These are phyloP conservation scores for Catagonus wagneri DNA, from an alignment of 2,113 vertebrate species.

Conservation along the genomic window DNA sequence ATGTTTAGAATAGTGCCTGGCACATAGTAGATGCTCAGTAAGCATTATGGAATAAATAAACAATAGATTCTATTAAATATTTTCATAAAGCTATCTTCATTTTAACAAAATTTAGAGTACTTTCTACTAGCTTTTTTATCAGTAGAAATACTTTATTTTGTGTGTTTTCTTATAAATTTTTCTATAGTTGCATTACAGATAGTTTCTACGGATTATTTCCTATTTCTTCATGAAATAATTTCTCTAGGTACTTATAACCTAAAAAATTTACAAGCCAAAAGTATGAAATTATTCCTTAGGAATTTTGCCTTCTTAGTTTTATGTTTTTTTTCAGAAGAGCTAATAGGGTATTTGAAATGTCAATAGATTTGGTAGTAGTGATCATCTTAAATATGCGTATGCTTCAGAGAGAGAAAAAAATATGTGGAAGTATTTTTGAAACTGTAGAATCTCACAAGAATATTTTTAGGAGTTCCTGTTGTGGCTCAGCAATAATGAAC, in stretches of 20 bases:
- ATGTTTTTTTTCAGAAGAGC: not conserved
- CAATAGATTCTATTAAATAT: not conserved
- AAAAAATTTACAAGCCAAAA: not conserved
- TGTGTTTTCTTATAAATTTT: slow-evolving; percentile 9
- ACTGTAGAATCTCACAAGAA: not conserved
- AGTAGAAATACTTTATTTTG: not conserved
- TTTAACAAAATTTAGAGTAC: slow-evolving; percentile 33
- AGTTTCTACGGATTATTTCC: slow-evolving; percentile 13
- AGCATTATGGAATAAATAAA: not conserved
- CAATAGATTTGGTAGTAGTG: not conserved
- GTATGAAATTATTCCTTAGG: slow-evolving; percentile 27
- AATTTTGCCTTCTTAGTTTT: slow-evolving; percentile 11
- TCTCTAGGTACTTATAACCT: not conserved
- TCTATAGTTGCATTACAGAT: not conserved
- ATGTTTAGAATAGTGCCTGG: not conserved
- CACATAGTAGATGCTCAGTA: not conserved
- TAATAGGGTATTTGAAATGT: not conserved
- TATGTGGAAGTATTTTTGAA: slow-evolving; percentile 36
- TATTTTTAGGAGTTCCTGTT: not conserved
- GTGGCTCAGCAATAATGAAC: too few species aligned
- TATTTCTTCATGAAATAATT: slow-evolving; percentile 33
- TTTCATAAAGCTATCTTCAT: not conserved
- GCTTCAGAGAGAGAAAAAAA: slow-evolving; percentile 33
- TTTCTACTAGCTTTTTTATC: not conserved
- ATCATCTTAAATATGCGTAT: not conserved